Conservation (phyloP, 2,797 vertebrate genomes). For the Pogoniulus pusillus region DNA sequence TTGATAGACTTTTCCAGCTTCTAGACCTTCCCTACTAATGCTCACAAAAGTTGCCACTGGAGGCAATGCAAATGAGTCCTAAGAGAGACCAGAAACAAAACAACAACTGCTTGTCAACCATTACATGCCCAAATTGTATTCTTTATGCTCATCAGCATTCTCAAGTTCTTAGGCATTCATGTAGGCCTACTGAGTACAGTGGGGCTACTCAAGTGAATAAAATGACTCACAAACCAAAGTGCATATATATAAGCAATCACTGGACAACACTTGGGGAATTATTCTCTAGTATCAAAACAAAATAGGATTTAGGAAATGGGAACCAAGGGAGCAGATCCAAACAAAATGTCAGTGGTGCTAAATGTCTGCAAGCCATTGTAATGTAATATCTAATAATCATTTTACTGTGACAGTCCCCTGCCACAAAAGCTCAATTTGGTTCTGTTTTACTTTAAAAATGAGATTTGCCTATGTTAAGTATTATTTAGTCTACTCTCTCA, state of each 20-base stretch:
- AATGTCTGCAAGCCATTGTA: constrained; percentile 10
- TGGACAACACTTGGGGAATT: constrained; percentile 40
- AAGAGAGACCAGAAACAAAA: constrained; percentile 62
- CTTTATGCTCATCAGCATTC: constrained; percentile 59
- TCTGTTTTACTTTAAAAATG: not conserved
- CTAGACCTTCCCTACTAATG: constrained; percentile 30
- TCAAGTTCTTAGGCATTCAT: constrained; percentile 51
- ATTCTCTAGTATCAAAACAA: constrained; percentile 25
- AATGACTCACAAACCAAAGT: constrained; percentile 48
- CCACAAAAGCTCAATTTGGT: not conserved
- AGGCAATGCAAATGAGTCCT: constrained; percentile 65
- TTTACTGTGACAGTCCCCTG: not conserved
- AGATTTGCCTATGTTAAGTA: not conserved
- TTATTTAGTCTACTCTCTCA: constrained; percentile 1
- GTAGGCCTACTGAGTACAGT: constrained; percentile 38
- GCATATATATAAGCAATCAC: constrained; percentile 45
- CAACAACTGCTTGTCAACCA: constrained; percentile 61
- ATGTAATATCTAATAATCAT: not conserved
- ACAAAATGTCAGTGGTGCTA: constrained; percentile 15
- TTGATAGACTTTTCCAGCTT: constrained; percentile 43
- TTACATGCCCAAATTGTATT: constrained; percentile 62
- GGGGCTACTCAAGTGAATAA: constrained; percentile 58
- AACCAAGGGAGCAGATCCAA: constrained; percentile 44
- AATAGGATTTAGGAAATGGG: constrained; percentile 60
- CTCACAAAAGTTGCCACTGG: constrained; percentile 53